Evolutionary conservation across 1,140 invertebrate species (phyloP).

Genomic region (Wiebesia pumilae): DNA sequence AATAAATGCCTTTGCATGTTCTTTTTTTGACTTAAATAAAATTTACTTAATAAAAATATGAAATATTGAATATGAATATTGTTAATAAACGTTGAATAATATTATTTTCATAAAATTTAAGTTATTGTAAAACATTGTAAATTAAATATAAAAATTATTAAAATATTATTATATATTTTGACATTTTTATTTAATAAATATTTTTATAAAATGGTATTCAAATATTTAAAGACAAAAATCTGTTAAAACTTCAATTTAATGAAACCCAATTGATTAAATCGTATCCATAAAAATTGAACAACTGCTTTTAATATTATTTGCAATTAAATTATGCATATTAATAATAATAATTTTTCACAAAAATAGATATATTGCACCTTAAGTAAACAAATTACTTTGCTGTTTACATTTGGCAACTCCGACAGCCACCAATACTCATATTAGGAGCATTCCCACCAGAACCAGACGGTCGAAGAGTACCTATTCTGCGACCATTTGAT

Average conservation of each 20-base stretch:
- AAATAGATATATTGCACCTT: too few relatives aligned
- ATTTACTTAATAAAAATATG: background rate
- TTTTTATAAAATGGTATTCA: background rate
- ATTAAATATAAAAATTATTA: slow-evolving; percentile 2
- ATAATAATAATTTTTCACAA: too few relatives aligned
- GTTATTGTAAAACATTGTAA: background rate
- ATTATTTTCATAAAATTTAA: background rate
- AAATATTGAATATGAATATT: background rate
- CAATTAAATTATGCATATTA: too few relatives aligned
- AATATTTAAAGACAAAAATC: background rate
- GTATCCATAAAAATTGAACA: slow-evolving; percentile 16
- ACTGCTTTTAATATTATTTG: slow-evolving; percentile 7
- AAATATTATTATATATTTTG: slow-evolving; percentile 12
- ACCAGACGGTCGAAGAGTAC: slow-evolving; percentile 24
- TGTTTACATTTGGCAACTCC: slow-evolving; percentile 58
- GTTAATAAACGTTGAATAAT: background rate
- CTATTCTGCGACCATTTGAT: slow-evolving; percentile 52
- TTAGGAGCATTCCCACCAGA: slow-evolving; percentile 56
- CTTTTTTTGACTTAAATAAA: background rate
- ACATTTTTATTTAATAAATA: slow-evolving; percentile 18
- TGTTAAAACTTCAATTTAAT: background rate
- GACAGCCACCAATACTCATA: slow-evolving; percentile 63
- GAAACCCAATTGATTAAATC: slow-evolving; percentile 17
- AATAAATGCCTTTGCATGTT: background rate
- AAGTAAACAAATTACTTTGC: background rate